Evolutionary conservation across 2,888 invertebrate species (phyloP), one percentile per base, ranked within the genome.

Genomic region (Epiblema foenella): DNA sequence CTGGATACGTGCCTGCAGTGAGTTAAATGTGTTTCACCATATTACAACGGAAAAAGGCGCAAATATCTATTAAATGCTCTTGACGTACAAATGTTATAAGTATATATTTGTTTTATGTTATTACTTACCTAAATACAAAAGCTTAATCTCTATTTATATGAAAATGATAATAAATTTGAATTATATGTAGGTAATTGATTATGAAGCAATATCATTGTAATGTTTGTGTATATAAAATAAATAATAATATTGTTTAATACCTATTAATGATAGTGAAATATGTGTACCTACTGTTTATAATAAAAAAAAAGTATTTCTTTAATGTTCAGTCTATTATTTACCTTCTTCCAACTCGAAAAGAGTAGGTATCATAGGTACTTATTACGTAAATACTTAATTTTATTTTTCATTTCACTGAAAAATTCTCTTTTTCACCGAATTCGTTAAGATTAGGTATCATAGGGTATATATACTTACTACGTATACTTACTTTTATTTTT

Each of bases 131-230:
- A 59, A 9, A 15, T 49, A 56, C n/a, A 46, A 17, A 24, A 51
- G 8, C 58, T 46, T 42, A 37, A 52, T 24, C 11, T 59, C 49
- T 49, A 46, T 37, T n/a, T 46, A 12, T 62, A 46, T 63, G 68
- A n/a, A 67, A 51, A 57, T 67, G 71, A 67, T 67, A 66, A 69
- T 69, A 69, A 68, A 65, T n/a, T 46, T 56, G 11, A 39, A 46
- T 39, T 37, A 37, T 66, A 29, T 24, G 33, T 66, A 66, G 42
- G 29, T 60, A 65, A 68, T 70, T 57, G 64, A 69, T 75, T 74
- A 73, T 73, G 68, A 77, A 78, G 75, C 74, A 75, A 77, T 75
- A 77, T 69, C 72, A 75, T 75, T 74, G 73, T 70, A 78, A 71
- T 73, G 63, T 72, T 67, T 51, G 62, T 71, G 70, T 68, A 68